Base-by-base conservation (phyloP, 2,113 vertebrate genomes). In the Lutjanus erythropterus region DNA sequence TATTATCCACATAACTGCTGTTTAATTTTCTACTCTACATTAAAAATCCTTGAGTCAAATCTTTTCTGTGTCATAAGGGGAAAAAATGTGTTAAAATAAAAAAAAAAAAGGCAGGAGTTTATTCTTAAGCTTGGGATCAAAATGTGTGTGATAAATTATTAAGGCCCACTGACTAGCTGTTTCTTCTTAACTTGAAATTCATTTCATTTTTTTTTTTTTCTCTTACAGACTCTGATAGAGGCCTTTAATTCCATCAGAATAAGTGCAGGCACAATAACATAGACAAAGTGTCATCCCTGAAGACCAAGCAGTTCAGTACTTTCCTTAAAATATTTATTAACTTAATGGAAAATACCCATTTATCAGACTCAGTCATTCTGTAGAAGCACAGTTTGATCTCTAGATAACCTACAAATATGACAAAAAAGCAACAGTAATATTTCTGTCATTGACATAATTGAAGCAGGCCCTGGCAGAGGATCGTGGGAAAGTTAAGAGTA, bases 401-500 rank as follows among this genome's bases (percentile, higher is more conserved):
- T 15, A 15, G 7, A 37, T 14, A 19, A 69, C 12, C 11, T 18
- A 59, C 21, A 29, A 53, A 16, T 9, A 10, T 42, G 42, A 42
- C 3, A 35, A 47, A 44, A 29, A 31, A 31, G 10, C 14, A 46
- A 25, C 8, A 37, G 12, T 35, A 29, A n/a, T 8, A n/a, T 59
- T 31, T 58, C 0, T 37, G n/a, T 23, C 19, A 37, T 46, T 27
- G n/a, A 66, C 7, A 18, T 35, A 62, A 25, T 3, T 41, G 2
- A 46, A 50, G n/a, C 19, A 53, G 61, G 27, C 33, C 16, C 10
- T 71, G 61, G 74, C 75, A 77, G n/a, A 75, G 42, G 23, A 70
- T 68, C 73, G 91, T 96, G 95, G 91, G 96, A 97, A 96, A 79
- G 23, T 89, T 93, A 86, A 71, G 70, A 27, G 90, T 90, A 91